Evolutionary conservation across 2,113 vertebrate species (phyloP), one percentile per base, ranked within the genome.

Genomic region (Mionectes macconnelli): DNA sequence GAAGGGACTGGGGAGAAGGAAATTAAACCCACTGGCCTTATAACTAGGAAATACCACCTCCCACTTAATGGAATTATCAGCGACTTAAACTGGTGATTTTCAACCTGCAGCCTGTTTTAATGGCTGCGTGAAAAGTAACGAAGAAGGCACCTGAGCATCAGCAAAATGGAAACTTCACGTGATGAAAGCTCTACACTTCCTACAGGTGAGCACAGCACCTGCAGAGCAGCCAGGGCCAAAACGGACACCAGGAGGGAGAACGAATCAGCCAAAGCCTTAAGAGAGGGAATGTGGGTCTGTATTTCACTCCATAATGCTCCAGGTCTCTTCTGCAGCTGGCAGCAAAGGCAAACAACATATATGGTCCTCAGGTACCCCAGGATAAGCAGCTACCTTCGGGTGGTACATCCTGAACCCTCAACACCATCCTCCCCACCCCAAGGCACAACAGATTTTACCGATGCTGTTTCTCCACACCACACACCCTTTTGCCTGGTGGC

Each of bases 261-360:
- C 15, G 25, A 39, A 35, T 24, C 55, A 73, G 59, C 23, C 67
- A 50, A 73, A 93, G 10, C 10, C 49, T 19, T 6, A 1, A 40
- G 37, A 92, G 35, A 62, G 6, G 3, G 2, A 78, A 45, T 0
- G 0, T 0, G 8, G 14, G 10, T 59, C 45, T 88, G 47, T 3
- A 14, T 15, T 79, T 72, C 3, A 2, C 18, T 31, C 35, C 2
- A 1, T 1, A 2, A 40, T 2, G 6, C 35, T 76, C 27, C 53
- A 2, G 2, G 12, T 37, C n/a, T 59, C 33, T 37, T 81, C 63
- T n/a, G 33, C 13, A 39, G 82, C 63, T 27, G 63, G 55, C 39
- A 63, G 59, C 40, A 55, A 73, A 27, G 15, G 15, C 40, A 60
- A 70, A 85, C 0, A 6, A 20, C 21, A 21, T 0, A 3, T 40